Evolutionary conservation across 2,888 invertebrate species (phyloP), one percentile per base, ranked within the genome.

Genomic region (Xestia xanthographa): DNA sequence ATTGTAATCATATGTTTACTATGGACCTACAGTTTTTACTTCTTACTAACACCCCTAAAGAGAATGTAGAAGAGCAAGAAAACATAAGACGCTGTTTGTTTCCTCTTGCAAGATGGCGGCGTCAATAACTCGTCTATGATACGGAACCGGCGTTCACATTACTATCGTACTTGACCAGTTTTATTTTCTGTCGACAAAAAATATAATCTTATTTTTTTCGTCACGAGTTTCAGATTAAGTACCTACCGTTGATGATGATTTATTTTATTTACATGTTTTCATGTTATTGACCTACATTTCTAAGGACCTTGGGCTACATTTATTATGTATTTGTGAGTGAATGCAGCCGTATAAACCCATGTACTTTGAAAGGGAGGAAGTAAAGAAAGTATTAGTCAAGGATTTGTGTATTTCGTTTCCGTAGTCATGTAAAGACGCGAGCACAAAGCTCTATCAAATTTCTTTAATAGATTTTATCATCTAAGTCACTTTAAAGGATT

Each of bases 131-230:
- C n/a, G 0, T 38, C 22, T 58, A 34, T 12, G 6, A 5, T 78
- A 74, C 72, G 53, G 77, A 80, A 80, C 81, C 69, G 1, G 4
- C 20, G 5, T 0, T 45, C 20, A 22, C 3, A 38, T 48, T 12
- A 26, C 11, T 9, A 34, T 17, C 41, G n/a, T 20, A 45, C 72
- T 63, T 70, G 62, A 43, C 43, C 53, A 53, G 20, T 63, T 60
- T 75, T 50, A 56, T 48, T 69, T 72, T 29, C 29, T 53, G 26
- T 66, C 14, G 4, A 43, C 26, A n/a, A 70, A 63, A 79, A 70
- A 69, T 62, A 66, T 66, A 41, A 76, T 77, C 66, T 76, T 67
- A 58, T 83, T 80, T 83, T 72, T 83, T 76, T 60, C 60, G 56
- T 50, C 50, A 66, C 69, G 22, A 62, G 48, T 60, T 69, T 65